Percentiles rank a stretch among this genome's conserved stretches.
Evolutionary conservation across 1,140 invertebrate genomes (phyloP).

Genomic region (Mycetomoellerius zeteki): DNA sequence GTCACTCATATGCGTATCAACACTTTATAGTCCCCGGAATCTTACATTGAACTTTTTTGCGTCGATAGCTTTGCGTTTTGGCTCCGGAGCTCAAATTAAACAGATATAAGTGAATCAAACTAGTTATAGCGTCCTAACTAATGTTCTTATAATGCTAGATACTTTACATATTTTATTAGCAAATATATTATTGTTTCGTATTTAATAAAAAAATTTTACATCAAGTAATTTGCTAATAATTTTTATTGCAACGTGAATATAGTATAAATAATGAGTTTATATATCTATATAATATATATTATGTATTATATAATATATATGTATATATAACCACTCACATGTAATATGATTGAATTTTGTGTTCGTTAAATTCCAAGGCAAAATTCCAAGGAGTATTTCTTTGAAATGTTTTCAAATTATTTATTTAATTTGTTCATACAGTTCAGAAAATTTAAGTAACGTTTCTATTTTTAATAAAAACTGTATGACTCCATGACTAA

Average conservation of each 20-base stretch:
- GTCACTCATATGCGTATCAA: too few species aligned
- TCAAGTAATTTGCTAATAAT: conserved; percentile 1
- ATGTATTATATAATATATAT: not conserved
- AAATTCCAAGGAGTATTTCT: not conserved
- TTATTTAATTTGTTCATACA: conserved; percentile 16
- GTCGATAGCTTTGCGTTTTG: too few species aligned
- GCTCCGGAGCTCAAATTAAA: too few species aligned
- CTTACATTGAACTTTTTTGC: too few species aligned
- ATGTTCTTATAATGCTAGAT: not conserved
- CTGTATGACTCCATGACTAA: conserved; percentile 42
- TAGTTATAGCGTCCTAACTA: too few species aligned
- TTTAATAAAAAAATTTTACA: not conserved
- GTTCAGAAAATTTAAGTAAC: not conserved
- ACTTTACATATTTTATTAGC: not conserved
- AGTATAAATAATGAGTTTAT: not conserved
- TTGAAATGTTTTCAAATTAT: conserved; percentile 10
- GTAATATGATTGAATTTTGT: not conserved
- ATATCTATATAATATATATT: too few species aligned
- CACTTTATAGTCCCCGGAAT: too few species aligned
- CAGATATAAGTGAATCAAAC: not conserved
- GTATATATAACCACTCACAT: not conserved
- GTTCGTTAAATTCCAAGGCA: not conserved
- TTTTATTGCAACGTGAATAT: not conserved
- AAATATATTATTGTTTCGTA: not conserved
- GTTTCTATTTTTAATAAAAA: conserved; percentile 39